Evolutionary conservation across 2,797 vertebrate species (phyloP).

Genomic region (Tolypeutes matacus): DNA sequence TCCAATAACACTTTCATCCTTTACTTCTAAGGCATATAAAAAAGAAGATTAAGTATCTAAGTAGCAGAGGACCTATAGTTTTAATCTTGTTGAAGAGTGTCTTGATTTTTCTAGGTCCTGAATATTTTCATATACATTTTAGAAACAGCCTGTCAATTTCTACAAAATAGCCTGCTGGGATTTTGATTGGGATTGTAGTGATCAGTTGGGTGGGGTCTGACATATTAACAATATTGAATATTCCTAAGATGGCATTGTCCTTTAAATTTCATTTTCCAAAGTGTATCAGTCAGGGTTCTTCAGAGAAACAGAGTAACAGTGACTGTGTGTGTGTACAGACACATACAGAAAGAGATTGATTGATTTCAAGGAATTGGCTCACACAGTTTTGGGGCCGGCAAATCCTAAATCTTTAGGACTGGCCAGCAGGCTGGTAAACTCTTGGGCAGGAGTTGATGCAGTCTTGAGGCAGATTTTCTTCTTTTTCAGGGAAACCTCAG

Average conservation of each 20-base stretch:
- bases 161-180: not conserved
- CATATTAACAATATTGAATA: not conserved
- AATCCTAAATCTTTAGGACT: no score
- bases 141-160: not conserved
- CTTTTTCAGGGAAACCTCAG: no score
- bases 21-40: no score
- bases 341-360: no score
- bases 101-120: conserved; percentile 16
- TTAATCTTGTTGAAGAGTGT: not conserved
- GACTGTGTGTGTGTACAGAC: no score
- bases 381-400: no score
- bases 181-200: not conserved
- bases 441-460: no score
- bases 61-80: not conserved
- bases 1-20: no score
- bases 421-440: no score
- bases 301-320: no score
- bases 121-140: conserved; percentile 14
- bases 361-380: no score
- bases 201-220: not conserved
- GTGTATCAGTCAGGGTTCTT: not conserved
- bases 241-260: not conserved
- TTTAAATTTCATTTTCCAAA: not conserved
- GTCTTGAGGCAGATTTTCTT: no score
- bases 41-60: not conserved